These are phyloP conservation scores for Columba guinea DNA, from an alignment of 2,797 vertebrate genomes.

Conservation along the genomic window DNA sequence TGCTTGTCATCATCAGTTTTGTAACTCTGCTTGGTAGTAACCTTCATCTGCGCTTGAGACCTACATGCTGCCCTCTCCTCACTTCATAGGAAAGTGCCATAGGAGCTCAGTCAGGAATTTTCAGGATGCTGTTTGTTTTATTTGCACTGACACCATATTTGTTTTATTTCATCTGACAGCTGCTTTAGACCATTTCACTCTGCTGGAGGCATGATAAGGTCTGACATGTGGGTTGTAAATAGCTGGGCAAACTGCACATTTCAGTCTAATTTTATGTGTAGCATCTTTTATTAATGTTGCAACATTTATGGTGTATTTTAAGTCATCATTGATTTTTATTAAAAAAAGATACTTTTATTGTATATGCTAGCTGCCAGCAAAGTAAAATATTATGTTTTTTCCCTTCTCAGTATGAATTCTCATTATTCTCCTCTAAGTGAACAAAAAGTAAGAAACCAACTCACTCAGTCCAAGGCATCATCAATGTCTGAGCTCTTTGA, in stretches of 20 bases:
- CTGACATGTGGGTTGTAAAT: conserved; percentile 66
- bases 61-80: not conserved
- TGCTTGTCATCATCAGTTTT: not conserved
- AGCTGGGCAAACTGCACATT: conserved; percentile 42
- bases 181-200: conserved; percentile 70
- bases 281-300: conserved; percentile 72
- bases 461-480: not conserved
- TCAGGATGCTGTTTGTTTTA: conserved; percentile 16
- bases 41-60: not conserved
- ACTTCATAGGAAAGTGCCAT: not conserved
- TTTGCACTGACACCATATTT: conserved; percentile 50
- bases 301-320: conserved; percentile 70
- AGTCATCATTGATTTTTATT: conserved; percentile 77
- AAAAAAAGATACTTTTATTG: conserved; percentile 66
- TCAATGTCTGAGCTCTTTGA: not conserved
- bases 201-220: conserved; percentile 57
- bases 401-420: conserved; percentile 1
- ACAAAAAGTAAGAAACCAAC: not conserved
- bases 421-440: conserved; percentile 42
- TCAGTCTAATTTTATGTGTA: conserved; percentile 67
- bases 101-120: not conserved
- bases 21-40: not conserved
- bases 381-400: conserved; percentile 55
- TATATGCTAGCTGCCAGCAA: conserved; percentile 49
- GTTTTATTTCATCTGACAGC: conserved; percentile 71